Base-by-base conservation (phyloP, 2,888 invertebrate species). In the Plagiodera versicolora region DNA sequence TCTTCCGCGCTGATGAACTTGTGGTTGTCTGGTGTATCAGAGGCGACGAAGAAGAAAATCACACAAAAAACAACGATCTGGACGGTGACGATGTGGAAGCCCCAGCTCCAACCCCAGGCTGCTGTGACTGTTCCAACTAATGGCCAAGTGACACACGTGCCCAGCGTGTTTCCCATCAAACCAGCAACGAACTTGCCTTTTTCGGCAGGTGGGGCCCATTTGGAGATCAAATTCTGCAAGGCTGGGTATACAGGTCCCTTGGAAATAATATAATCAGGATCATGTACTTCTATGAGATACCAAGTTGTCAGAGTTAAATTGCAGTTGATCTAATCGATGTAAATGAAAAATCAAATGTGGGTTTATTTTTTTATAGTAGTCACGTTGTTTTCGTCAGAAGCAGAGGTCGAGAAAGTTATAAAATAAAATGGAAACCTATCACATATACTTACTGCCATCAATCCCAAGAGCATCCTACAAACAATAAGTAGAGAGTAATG, bases 141-240 rank as follows among this genome's bases (percentile, higher is more conserved):
- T 0, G 88, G 88, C 84, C 88, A 89, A 0, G 89, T 87, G 1
- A 89, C 79, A 1, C 89, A 86, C 0, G 89, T 89, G 1, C 88
- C 90, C 56, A 90, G 82, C 0, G 89, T 89, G 4, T 90, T 90
- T 10, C 90, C 90, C 83, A 89, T 86, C 70, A 90, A 81, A 0
- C 89, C 85, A 69, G 88, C 87, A 0, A 90, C 82, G 72, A 90
- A 90, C 73, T 89, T 87, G 8, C 89, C 87, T 74, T 87, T 89
- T 74, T 90, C 90, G n/a, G 85, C 83, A 1, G 90, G 89, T 0
- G 90, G 90, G 0, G 89, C 84, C 90, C 90, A 90, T 70, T 85
- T 83, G 0, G 90, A 88, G 3, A 90, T 86, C 60, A 90, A 73
- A 2, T 83, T 84, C 67, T 89, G 88, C 9, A 86, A 80, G 4